Evolutionary conservation across 2,888 invertebrate genomes (phyloP), one percentile per base, ranked within the genome.

Genomic region (Parnassius orleans): DNA sequence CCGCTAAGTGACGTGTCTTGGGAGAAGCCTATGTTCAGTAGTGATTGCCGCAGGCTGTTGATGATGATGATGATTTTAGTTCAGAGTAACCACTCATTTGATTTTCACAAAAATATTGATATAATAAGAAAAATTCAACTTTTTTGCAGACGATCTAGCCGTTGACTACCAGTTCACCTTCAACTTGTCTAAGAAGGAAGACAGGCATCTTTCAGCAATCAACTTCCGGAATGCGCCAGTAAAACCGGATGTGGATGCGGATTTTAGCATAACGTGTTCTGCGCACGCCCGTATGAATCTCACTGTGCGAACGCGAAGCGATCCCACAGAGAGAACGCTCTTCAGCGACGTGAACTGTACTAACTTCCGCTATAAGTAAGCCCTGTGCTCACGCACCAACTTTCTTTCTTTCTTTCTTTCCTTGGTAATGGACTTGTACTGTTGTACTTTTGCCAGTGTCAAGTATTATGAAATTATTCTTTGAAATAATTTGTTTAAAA

Each of bases 161-260:
- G 98, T 99, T 59, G 99, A 99, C 88, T 99, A 98, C 87, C 98
- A 99, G 81, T 99, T 99, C 90, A 99, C 99, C 0, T 99, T 99
- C 89, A 99, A 99, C 87, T 90, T 99, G 61, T 99, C 99, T 5
- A 98, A 98, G 84, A 97, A 97, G 75, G 99, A 99, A 77, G 99
- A 99, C 87, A 94, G 96, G 0, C 97, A 99, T 80, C 96, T 97
- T 61, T 97, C 97, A 0, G 97, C 98, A 73, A 99, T 99, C 66
- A 99, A 99, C 90, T 99, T 99, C 86, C 95, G 98, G 73, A 99
- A 99, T 87, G 95, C 97, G 52, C 98, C 98, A 0, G 95, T 95
- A 24, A 98, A 98, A 80, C 94, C 97, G 48, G 97, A 98, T 79
- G 95, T 98, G 66, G 98, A 98, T 85, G 97, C 97, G 0, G 98